Conservation (phyloP, 2,888 invertebrate genomes). For the Hypselothyrea guttata region DNA sequence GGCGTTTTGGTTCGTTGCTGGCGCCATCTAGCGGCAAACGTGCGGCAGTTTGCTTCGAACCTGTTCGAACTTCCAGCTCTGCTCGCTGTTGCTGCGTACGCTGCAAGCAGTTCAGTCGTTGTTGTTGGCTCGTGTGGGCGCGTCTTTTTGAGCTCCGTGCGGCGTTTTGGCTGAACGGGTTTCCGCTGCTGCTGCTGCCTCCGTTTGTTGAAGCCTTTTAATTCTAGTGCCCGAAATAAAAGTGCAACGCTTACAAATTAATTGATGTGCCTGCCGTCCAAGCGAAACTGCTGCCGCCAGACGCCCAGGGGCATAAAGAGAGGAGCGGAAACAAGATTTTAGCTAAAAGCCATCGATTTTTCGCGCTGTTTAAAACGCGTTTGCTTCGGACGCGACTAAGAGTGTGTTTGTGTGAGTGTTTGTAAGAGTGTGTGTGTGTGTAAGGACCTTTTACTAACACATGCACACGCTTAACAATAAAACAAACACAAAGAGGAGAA, state of each 20-base stretch:
- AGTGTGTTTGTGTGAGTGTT: constrained; percentile 1
- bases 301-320: constrained; percentile 11
- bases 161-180: constrained; percentile 49
- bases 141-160: constrained; percentile 24
- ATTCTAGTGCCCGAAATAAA: constrained; percentile 35
- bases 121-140: constrained; percentile 45
- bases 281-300: constrained; percentile 25
- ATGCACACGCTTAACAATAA: constrained; percentile 11
- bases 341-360: constrained; percentile 53
- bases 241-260: constrained; percentile 56
- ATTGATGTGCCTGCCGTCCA: constrained; percentile 55
- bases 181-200: constrained; percentile 27
- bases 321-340: constrained; percentile 38
- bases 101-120: constrained; percentile 40
- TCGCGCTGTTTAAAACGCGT: constrained; percentile 55
- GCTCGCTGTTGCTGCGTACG: not conserved
- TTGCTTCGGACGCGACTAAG: not conserved
- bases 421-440: constrained; percentile 19
- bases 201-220: constrained; percentile 32
- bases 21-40: not conserved
- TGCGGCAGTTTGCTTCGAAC: constrained; percentile 3
- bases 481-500: constrained; percentile 18
- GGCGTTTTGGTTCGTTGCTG: constrained; percentile 30
- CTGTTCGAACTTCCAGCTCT: too few relatives aligned
- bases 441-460: constrained; percentile 41